Evolutionary conservation across 2,113 vertebrate species (phyloP), one percentile per base, ranked within the genome.

Genomic region (Chamaea fasciata): DNA sequence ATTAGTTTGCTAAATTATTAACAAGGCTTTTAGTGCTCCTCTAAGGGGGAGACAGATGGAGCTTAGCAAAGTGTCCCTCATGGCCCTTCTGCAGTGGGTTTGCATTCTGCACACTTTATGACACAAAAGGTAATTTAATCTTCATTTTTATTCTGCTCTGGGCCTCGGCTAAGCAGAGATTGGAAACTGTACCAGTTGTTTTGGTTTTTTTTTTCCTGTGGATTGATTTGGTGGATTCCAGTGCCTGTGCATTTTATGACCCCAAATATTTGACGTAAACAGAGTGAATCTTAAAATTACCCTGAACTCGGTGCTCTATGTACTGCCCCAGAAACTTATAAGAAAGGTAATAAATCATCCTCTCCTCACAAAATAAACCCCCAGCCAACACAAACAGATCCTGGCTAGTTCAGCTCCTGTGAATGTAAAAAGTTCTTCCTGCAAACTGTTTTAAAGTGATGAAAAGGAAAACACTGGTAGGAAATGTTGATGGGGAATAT

Each of bases 1-100:
- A 96, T 97, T 97, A 97, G 52, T n/a, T 95, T 83, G 80, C 69
- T 98, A 83, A 96, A 98, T 97, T 97, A 97, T 98, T 97, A 90
- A 97, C 90, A 37, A 88, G 76, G 96, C 96, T 98, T 97, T 98
- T 97, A 97, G 93, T 92, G 49, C 78, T 78, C 85, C 88, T 93
- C 15, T 89, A 83, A 96, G 19, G 63, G 76, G 80, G 93, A 86
- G 94, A 53, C 60, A 79, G 90, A 90, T 76, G 84, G 59, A 84
- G 53, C 21, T 85, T 10, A 84, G 63, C 24, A 49, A 90, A 50
- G 37, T 17, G 8, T 91, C 86, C 69, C 64, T 79, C n/a, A 41
- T 33, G 87, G 68, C 68, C 49, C 27, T 42, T 86, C 60, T 55
- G n/a, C 63, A 69, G 62, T 33, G 26, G 75, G 87, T 68, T 94